Base-by-base conservation (phyloP, 2,797 vertebrate species). In the Triplophysa yarkandensis region DNA sequence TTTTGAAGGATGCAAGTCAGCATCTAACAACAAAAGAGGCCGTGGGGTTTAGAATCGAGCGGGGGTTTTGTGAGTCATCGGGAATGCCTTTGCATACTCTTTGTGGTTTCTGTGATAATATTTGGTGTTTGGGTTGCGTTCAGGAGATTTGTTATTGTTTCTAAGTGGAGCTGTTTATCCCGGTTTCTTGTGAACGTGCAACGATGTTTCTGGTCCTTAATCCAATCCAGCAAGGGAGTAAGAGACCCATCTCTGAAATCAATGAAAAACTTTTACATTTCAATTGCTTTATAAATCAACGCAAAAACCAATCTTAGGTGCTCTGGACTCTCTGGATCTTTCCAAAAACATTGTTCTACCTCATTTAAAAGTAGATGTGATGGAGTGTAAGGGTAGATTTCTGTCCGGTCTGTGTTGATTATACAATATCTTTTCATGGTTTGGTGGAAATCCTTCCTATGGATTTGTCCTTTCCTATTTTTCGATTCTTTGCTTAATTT, bases 1-100 rank as follows among this genome's bases (percentile, higher is more conserved):
- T 13, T 73, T 79, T 57, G 50, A 71, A 52, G 63, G 43, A 74
- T 74, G 57, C 21, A 43, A 63, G 62, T 73, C 32, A 50, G n/a
- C 30, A 9, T 62, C 23, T 55, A 69, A 60, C 17, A 44, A 39
- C 21, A 19, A 67, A 21, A 14, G n/a, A 8, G 48, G 41, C 14
- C 6, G 23, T 48, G 74, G 10, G 27, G 4, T 11, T 28, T 1
- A 7, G 61, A 54, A 55, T 7, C 10, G 9, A 43, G 43, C 17
- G 0, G 23, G 48, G 36, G 43, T 44, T 21, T 23, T 57, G 50
- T 55, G 50, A 74, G 39, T 32, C 14, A 74, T 55, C 61, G 34
- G 16, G 6, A 6, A 16, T 55, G 71, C 32, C 30, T 73, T 73
- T 48, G 39, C 28, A 58, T 39, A 48, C 63, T 48, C 10, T 28